Percentiles rank a stretch among this genome's conserved stretches.
Evolutionary conservation across 2,113 vertebrate genomes (phyloP).

Genomic region (Syngnathus typhle): DNA sequence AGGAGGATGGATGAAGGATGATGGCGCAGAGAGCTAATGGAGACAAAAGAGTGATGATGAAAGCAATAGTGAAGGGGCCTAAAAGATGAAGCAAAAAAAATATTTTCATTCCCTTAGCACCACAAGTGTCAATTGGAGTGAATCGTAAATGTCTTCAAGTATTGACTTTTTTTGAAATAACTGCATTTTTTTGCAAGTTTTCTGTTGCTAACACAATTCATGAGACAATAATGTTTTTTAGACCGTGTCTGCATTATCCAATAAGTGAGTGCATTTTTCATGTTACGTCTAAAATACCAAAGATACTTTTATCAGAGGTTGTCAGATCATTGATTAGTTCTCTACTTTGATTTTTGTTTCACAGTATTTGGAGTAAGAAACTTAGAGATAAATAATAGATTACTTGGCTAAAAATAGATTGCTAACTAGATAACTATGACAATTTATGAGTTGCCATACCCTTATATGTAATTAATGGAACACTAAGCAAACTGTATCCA

Average conservation of each 20-base stretch:
- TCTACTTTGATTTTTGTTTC: no score
- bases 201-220: not conserved
- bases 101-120: not conserved
- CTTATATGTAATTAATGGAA: not conserved
- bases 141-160: not conserved
- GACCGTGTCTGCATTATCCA: no score
- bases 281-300: not conserved
- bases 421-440: no score
- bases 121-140: not conserved
- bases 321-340: no score
- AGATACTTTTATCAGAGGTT: not conserved
- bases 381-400: no score
- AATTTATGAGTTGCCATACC: not conserved
- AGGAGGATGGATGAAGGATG: slow-evolving; percentile 8
- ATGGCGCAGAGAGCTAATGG: slow-evolving; percentile 10
- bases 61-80: not conserved
- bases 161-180: not conserved
- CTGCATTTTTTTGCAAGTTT: not conserved
- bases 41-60: slow-evolving; percentile 25
- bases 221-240: not conserved
- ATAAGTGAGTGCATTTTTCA: no score
- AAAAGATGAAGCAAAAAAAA: slow-evolving; percentile 1
- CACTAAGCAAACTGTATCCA: not conserved
- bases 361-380: no score
- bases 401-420: no score